phyloP scores from a whole-genome alignment of 2,888 invertebrate species.

The Meteorus cinctellus region DNA sequence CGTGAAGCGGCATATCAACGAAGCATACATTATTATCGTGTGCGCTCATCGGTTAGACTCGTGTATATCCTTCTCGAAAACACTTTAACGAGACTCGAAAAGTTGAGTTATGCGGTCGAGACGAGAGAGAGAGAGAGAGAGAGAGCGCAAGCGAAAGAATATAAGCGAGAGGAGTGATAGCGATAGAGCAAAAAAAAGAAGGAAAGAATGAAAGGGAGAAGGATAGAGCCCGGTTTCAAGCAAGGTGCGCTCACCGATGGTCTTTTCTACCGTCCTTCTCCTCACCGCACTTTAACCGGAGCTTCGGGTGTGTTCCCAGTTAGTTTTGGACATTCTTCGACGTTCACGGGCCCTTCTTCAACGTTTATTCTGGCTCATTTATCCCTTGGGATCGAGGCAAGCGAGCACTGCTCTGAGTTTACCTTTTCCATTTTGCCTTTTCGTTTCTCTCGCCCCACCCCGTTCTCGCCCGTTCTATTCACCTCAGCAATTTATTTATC shows the following conservation, averaged over 20 bases:
- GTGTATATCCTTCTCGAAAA: slow-evolving; percentile 26
- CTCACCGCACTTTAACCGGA: slow-evolving; percentile 15
- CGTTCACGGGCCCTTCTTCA: slow-evolving; percentile 44
- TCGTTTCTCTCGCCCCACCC: neutral
- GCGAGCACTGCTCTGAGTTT: slow-evolving; percentile 51
- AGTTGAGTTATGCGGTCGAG: slow-evolving; percentile 47
- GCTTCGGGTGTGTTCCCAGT: slow-evolving; percentile 31
- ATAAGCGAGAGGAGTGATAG: slow-evolving; percentile 39
- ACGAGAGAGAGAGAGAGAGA: slow-evolving; percentile 39
- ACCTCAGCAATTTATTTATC: slow-evolving; percentile 43
- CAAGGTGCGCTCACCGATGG: slow-evolving; percentile 41
- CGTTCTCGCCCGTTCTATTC: slow-evolving; percentile 16
- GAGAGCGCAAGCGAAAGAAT: slow-evolving; percentile 49
- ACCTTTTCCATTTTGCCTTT: slow-evolving; percentile 46
- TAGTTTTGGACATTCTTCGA: slow-evolving; percentile 49
- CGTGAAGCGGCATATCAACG: slow-evolving; percentile 26
- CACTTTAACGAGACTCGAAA: slow-evolving; percentile 47
- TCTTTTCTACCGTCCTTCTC: slow-evolving; percentile 46
- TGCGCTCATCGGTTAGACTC: slow-evolving; percentile 8
- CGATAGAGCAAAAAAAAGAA: neutral
- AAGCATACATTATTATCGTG: slow-evolving; percentile 10
- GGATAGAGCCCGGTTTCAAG: slow-evolving; percentile 23
- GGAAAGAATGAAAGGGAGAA: slow-evolving; percentile 8
- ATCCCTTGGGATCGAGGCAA: slow-evolving; percentile 55
- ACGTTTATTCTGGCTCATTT: slow-evolving; percentile 64